Percentiles rank a stretch among this genome's conserved stretches.
Evolutionary conservation across 2,113 vertebrate species (phyloP).

Genomic region (Aegithalos caudatus): DNA sequence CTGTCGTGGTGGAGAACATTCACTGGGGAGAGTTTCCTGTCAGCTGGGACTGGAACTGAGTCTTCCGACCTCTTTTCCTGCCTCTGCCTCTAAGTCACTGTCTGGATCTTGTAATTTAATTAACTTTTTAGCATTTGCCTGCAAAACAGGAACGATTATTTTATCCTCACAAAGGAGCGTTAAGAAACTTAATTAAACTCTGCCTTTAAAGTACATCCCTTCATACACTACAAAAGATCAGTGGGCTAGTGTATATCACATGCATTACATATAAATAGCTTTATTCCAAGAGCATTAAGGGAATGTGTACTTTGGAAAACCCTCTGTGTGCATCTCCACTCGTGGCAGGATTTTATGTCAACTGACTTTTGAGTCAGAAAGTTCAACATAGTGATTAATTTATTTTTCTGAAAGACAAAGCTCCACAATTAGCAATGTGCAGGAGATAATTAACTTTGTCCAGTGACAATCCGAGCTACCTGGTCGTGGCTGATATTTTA

Average conservation of each 20-base stretch:
- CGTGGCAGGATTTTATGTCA: neutral
- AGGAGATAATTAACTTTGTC: neutral
- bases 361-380: neutral
- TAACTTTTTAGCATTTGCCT: conserved; percentile 12
- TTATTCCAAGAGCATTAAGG: neutral
- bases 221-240: neutral
- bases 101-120: conserved; percentile 12
- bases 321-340: neutral
- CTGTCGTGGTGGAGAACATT: neutral
- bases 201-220: conserved; percentile 1
- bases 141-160: conserved; percentile 17
- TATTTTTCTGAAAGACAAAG: neutral
- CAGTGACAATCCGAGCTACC: neutral
- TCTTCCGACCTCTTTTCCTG: neutral
- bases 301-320: neutral
- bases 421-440: neutral
- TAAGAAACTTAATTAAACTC: conserved; percentile 21
- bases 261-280: neutral
- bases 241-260: neutral
- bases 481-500: neutral
- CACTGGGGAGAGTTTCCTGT: neutral
- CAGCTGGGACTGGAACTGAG: neutral
- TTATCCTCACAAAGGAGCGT: neutral
- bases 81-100: neutral
- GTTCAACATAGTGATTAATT: neutral